Percentiles rank a stretch among this genome's conserved stretches.
These are phyloP conservation scores for Patagioenas fasciata DNA, from an alignment of 2,113 vertebrate genomes.

Conservation along the genomic window DNA sequence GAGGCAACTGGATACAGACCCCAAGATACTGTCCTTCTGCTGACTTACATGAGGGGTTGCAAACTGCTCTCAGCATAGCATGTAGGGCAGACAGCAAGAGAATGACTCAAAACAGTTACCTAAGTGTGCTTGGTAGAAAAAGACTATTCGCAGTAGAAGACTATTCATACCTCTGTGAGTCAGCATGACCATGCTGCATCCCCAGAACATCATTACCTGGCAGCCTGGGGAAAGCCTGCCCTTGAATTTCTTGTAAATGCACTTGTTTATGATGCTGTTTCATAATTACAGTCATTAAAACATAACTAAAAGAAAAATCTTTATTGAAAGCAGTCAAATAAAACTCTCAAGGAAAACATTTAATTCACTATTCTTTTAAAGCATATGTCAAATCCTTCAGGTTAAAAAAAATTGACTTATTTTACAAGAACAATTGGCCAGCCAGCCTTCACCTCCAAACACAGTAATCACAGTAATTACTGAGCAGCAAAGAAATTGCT, in stretches of 20 bases:
- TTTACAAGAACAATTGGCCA: background rate
- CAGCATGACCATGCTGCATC: rapidly evolving
- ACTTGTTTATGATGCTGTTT: background rate
- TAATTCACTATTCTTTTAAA: background rate
- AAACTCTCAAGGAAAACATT: background rate
- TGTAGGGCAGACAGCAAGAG: background rate
- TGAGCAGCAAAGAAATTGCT: background rate
- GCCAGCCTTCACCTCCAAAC: background rate
- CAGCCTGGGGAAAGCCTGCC: background rate
- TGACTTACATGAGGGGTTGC: background rate
- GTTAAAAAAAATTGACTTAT: background rate
- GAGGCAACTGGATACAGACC: background rate
- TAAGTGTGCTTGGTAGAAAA: rapidly evolving
- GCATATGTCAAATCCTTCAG: background rate
- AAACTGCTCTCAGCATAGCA: background rate
- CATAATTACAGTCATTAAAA: background rate
- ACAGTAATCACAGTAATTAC: background rate
- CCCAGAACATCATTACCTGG: background rate
- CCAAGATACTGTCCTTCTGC: background rate
- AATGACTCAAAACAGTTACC: background rate
- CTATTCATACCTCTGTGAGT: background rate
- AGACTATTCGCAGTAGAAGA: background rate
- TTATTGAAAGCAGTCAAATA: background rate
- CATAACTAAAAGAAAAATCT: background rate
- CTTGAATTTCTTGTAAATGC: background rate